A percentile compares a stretch with the other conserved stretches of the same genome.
Evolutionary conservation across 2,113 vertebrate species (phyloP).

Genomic region (Struthidea cinerea): DNA sequence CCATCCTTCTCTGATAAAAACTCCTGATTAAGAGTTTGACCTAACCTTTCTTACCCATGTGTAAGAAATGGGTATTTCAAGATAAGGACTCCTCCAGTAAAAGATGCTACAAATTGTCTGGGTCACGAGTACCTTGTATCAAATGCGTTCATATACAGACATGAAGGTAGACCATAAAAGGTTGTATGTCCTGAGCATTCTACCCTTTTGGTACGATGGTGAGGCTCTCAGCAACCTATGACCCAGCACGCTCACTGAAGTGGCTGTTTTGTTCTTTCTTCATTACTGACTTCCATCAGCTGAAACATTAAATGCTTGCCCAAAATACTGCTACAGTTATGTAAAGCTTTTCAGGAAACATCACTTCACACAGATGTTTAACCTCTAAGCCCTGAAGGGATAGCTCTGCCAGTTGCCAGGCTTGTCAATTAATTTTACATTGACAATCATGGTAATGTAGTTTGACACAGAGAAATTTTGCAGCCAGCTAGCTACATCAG

Average conservation of each 20-base stretch:
- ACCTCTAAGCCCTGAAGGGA: constrained; percentile 50
- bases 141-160: not conserved
- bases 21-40: not conserved
- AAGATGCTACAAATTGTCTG: not conserved
- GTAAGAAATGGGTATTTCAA: not conserved
- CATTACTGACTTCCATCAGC: not conserved
- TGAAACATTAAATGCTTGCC: constrained; percentile 24
- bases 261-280: not conserved
- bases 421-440: constrained; percentile 70
- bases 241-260: not conserved
- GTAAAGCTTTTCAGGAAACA: constrained; percentile 67
- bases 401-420: constrained; percentile 7
- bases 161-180: constrained; percentile 24
- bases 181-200: not conserved
- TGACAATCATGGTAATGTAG: constrained; percentile 42
- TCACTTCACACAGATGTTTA: constrained; percentile 66
- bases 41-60: not conserved
- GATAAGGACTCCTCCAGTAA: not conserved
- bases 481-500: not conserved
- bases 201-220: not conserved
- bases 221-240: not conserved
- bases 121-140: not conserved
- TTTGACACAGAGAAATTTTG: constrained; percentile 48
- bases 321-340: constrained; percentile 24
- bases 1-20: not conserved